Percentiles rank a stretch among this genome's conserved stretches.
These are phyloP conservation scores for Hiodon alosoides DNA, from an alignment of 2,113 vertebrate species.

Conservation along the genomic window DNA sequence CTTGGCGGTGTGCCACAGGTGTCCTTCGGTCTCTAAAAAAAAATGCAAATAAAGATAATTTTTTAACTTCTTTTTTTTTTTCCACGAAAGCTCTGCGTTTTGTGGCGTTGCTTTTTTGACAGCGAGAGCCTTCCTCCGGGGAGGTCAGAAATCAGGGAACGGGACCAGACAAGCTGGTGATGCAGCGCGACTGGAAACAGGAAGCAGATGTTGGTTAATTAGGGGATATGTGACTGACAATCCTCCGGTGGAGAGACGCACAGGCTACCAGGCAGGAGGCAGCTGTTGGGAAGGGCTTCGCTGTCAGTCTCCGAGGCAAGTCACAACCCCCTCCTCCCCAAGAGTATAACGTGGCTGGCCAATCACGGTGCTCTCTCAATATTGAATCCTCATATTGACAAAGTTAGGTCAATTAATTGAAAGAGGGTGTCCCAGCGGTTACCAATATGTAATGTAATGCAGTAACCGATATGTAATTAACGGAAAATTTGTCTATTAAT, in stretches of 20 bases:
- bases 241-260: slow-evolving; percentile 86
- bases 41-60: too few species aligned
- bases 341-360: too few species aligned
- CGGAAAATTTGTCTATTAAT: too few species aligned
- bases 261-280: slow-evolving; percentile 84
- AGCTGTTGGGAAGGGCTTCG: slow-evolving; percentile 81
- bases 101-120: slow-evolving; percentile 63
- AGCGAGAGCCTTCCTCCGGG: slow-evolving; percentile 81
- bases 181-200: slow-evolving; percentile 73
- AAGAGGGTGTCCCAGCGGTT: too few species aligned
- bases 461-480: too few species aligned
- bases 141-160: slow-evolving; percentile 87
- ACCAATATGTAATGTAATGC: too few species aligned
- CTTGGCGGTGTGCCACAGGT: too few species aligned
- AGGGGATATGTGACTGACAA: slow-evolving; percentile 99
- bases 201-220: slow-evolving; percentile 99
- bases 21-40: too few species aligned
- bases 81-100: neutral
- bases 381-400: too few species aligned
- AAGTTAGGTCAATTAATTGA: too few species aligned
- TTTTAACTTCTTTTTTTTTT: too few species aligned
- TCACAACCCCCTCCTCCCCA: slow-evolving; percentile 72
- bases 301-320: slow-evolving; percentile 88
- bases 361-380: too few species aligned
- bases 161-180: slow-evolving; percentile 80